A percentile compares a stretch with the other conserved stretches of the same genome.
Evolutionary conservation across 2,797 vertebrate species (phyloP).

Genomic region (Argyrosomus regius): DNA sequence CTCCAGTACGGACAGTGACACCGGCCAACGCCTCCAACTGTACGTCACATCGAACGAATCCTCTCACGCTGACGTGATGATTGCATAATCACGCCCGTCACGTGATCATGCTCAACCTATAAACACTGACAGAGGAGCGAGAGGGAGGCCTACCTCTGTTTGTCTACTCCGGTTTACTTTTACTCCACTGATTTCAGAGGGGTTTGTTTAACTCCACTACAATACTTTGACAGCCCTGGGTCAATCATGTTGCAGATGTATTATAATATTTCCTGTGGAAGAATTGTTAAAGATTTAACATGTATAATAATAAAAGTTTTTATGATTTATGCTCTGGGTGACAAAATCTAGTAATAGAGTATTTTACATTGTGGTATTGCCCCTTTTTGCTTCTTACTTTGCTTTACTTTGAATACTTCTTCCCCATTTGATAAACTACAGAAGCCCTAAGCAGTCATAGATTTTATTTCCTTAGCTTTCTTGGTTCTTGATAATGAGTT

Average conservation of each 20-base stretch:
- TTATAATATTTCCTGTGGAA: too few species aligned
- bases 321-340: not conserved
- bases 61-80: conserved; percentile 20
- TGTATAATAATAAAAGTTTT: too few species aligned
- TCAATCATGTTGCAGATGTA: not conserved
- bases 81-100: conserved; percentile 59
- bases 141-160: not conserved
- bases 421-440: not conserved
- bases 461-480: too few species aligned
- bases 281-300: too few species aligned
- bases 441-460: too few species aligned
- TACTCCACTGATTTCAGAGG: not conserved
- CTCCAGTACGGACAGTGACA: conserved; percentile 13
- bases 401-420: too few species aligned
- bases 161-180: not conserved
- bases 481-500: too few species aligned
- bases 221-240: not conserved
- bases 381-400: not conserved
- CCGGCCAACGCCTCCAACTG: conserved; percentile 69
- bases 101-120: conserved; percentile 36
- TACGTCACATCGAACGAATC: conserved; percentile 69
- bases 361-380: not conserved
- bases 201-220: not conserved
- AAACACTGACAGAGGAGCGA: not conserved
- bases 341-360: not conserved